Base-by-base conservation (phyloP, 2,113 vertebrate genomes). In the Pteropus alecto region DNA sequence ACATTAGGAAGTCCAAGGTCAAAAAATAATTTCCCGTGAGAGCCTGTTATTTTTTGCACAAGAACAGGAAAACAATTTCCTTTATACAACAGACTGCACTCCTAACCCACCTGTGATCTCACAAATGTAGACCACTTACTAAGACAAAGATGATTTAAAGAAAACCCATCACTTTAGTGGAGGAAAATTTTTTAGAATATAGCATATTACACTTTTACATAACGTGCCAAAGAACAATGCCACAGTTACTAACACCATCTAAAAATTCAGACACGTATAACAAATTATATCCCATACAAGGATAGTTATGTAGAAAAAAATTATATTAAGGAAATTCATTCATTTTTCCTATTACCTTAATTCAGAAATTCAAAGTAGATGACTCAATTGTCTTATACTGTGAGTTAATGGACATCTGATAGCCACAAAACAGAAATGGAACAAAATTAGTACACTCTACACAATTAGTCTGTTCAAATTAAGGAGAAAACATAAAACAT, bases 331-430 rank as follows among this genome's bases (percentile, higher is more conserved):
- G 30, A 89, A 87, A 96, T 65, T 95, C 74, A 86, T 56, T 89
- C 79, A 94, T 79, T 88, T 78, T 79, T 93, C 51, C 81, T 54
- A 95, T 77, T 84, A 84, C 63, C 63, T 96, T 79, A 90, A 58
- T 96, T 95, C 93, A 95, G 70, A 92, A 93, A 94, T 56, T 33
- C 68, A 63, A 93, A 94, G 90, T 9, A 97, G 70, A 97, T 96
- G 78, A 96, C 71, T 73, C 61, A 95, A 86, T n/a, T 96, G 76
- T 51, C 54, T 97, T 91, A 83, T 28, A 68, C 54, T 78, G 21
- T 73, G 73, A 86, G 63, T 95, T 95, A 97, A 94, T 77, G 51
- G 51, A 76, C 35, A 94, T 76, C 51, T 41, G 82, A 94, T 33
- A 77, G 22, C 73, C 41, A 3, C 60, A 85, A 93, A 94, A 93